These are phyloP conservation scores for Eupeodes luniger DNA, from an alignment of 2,888 invertebrate genomes.

Conservation along the genomic window DNA sequence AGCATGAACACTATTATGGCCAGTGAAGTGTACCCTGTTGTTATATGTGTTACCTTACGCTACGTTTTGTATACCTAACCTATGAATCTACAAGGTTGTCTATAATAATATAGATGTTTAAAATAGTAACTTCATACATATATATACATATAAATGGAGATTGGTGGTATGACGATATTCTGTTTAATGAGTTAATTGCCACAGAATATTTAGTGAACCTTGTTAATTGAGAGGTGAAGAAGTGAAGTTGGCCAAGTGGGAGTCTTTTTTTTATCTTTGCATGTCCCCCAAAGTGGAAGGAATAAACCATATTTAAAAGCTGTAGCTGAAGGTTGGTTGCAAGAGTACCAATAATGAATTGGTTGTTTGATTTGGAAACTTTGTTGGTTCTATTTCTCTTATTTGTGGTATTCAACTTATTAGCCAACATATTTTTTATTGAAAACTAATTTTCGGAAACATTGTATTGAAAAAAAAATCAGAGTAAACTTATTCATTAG, in stretches of 20 bases:
- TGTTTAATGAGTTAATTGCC: constrained; percentile 70
- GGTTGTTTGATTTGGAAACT: no score
- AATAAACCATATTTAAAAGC: neutral
- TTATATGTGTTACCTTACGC: no score
- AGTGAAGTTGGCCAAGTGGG: neutral
- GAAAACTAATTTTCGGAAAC: no score
- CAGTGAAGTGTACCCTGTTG: constrained; percentile 6
- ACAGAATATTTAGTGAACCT: constrained; percentile 57
- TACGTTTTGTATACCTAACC: neutral
- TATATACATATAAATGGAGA: neutral
- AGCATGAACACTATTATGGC: constrained; percentile 24
- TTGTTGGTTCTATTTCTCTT: no score
- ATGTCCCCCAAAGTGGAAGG: neutral
- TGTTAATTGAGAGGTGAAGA: constrained; percentile 58
- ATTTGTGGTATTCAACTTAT: no score
- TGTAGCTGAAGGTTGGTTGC: no score
- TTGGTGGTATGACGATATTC: constrained; percentile 45
- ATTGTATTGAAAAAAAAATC: no score
- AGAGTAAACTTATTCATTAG: no score
- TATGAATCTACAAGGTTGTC: neutral
- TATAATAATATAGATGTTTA: constrained; percentile 17
- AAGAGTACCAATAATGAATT: no score
- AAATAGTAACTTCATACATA: neutral
- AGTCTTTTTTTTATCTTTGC: neutral
- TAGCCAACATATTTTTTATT: no score